A percentile compares a stretch with the other conserved stretches of the same genome.
Conservation (phyloP, 2,113 vertebrate genomes). For the Hemicordylus capensis region DNA sequence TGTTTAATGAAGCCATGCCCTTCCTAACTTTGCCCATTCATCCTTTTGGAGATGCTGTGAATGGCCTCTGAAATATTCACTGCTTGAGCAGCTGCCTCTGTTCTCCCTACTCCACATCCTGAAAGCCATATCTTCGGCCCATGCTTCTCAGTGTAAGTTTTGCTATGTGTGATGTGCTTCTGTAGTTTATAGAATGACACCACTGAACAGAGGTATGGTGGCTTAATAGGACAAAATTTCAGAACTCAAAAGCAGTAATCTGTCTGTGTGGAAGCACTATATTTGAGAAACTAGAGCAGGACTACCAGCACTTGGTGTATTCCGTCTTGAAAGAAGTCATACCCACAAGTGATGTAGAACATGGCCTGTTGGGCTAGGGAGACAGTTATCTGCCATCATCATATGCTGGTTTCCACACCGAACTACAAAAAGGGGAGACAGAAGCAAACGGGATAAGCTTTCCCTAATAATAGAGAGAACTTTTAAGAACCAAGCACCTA, state of each 20-base stretch:
- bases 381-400: neutral
- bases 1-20: neutral
- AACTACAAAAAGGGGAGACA: constrained; percentile 57
- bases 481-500: constrained; percentile 27
- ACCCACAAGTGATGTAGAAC: neutral
- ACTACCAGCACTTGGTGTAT: neutral
- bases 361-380: neutral
- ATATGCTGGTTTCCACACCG: constrained; percentile 58
- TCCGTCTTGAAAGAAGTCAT: neutral
- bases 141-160: neutral
- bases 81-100: neutral
- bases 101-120: neutral
- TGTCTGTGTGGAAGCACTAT: constrained; percentile 1
- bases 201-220: neutral
- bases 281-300: neutral
- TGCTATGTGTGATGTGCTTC: neutral
- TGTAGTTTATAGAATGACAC: neutral
- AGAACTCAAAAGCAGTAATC: neutral
- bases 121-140: neutral
- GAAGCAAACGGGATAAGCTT: constrained; percentile 41
- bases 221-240: neutral
- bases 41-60: neutral
- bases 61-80: neutral
- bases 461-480: constrained; percentile 44
- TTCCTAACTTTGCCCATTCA: neutral